These are phyloP conservation scores for Neopelma chrysocephalum DNA, from an alignment of 2,797 vertebrate genomes.

Conservation along the genomic window DNA sequence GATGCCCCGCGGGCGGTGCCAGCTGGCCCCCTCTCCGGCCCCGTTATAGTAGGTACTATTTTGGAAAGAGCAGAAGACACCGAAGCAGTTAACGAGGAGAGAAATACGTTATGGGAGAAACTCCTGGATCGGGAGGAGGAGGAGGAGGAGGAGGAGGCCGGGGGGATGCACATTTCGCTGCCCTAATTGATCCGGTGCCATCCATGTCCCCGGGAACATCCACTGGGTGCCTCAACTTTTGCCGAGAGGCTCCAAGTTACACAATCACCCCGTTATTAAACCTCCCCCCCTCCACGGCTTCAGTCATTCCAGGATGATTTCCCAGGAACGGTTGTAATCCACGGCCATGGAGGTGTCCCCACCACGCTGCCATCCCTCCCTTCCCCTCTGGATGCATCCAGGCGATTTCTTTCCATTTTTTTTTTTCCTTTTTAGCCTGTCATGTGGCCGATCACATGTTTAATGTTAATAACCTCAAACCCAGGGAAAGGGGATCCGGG, in stretches of 20 bases:
- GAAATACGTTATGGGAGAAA: slow-evolving; percentile 27
- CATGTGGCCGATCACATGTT: slow-evolving; percentile 16
- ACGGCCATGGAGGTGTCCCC: not conserved
- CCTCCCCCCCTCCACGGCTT: not conserved
- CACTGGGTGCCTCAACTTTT: not conserved
- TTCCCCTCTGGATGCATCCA: not conserved
- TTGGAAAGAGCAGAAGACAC: slow-evolving; percentile 43
- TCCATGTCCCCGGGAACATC: not conserved
- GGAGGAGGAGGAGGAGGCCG: not conserved
- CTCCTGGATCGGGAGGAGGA: not conserved
- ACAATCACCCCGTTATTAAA: not conserved
- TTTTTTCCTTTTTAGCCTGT: not conserved
- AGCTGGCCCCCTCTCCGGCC: slow-evolving; percentile 4
- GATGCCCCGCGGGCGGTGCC: not conserved
- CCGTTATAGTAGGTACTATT: slow-evolving; percentile 21
- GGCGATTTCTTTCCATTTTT: not conserved
- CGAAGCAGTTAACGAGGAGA: slow-evolving; percentile 46
- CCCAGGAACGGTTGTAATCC: not conserved
- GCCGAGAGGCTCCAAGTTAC: slow-evolving; percentile 10
- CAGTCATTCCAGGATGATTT: not conserved
- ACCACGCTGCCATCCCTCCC: not conserved
- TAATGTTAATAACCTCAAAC: slow-evolving; percentile 33
- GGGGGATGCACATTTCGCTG: slow-evolving; percentile 35
- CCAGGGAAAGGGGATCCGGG: not conserved
- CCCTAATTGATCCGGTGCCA: slow-evolving; percentile 50